Evolutionary conservation across 2,113 vertebrate genomes (phyloP).

Genomic region (Colossoma macropomum): DNA sequence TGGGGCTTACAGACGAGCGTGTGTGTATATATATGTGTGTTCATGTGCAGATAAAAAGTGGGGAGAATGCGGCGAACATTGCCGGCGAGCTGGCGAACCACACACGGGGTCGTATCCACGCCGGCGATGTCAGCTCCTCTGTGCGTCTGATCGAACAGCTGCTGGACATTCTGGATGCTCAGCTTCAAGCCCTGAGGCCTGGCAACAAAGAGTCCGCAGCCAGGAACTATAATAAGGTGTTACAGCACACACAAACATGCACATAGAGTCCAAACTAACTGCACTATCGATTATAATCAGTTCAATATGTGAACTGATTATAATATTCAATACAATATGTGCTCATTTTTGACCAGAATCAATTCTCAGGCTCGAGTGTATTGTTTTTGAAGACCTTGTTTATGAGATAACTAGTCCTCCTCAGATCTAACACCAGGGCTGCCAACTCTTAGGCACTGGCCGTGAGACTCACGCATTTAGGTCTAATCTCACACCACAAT

Average conservation of each 20-base stretch:
- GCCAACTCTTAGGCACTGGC: no score
- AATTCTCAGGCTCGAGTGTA: no score
- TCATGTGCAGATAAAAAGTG: slow-evolving; percentile 88
- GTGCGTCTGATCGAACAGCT: slow-evolving; percentile 93
- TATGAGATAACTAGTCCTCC: no score
- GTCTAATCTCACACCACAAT: no score
- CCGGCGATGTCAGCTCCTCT: slow-evolving; percentile 91
- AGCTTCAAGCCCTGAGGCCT: slow-evolving; percentile 89
- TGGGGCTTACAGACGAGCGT: slow-evolving; percentile 31
- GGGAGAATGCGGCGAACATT: slow-evolving; percentile 94
- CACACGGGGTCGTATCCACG: slow-evolving; percentile 90
- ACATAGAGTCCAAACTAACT: neutral
- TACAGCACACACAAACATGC: neutral
- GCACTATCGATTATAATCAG: no score
- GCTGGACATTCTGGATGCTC: slow-evolving; percentile 92
- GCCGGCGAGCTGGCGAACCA: slow-evolving; percentile 90
- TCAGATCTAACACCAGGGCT: no score
- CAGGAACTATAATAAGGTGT: slow-evolving; percentile 91
- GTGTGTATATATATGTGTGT: slow-evolving; percentile 37
- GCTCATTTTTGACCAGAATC: no score
- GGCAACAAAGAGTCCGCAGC: slow-evolving; percentile 89
- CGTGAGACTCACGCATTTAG: no score
- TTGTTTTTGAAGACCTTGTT: no score
- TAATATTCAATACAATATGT: no score
- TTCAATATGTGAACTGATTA: no score